Conservation (phyloP, 1,140 invertebrate species). For the Ladona fulva region DNA sequence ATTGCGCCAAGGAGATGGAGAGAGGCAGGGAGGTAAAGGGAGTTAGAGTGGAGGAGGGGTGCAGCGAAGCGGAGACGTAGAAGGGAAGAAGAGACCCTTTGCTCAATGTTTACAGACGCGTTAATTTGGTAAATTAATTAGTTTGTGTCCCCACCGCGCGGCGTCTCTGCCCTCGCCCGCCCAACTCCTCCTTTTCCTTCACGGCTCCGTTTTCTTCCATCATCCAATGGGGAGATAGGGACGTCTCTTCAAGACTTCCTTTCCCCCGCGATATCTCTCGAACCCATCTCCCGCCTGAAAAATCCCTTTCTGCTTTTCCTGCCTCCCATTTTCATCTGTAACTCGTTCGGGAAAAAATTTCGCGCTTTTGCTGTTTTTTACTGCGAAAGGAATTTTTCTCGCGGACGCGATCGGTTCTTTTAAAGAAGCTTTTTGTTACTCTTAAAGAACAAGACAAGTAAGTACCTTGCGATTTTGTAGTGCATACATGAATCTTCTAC, state of each 20-base stretch:
- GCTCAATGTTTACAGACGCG: constrained; percentile 14
- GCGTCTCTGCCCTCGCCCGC: neutral
- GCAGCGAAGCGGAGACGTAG: neutral
- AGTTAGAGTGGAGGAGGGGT: neutral
- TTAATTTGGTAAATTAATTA: constrained; percentile 21
- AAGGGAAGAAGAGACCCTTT: neutral
- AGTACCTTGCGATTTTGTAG: no score
- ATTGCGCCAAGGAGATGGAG: neutral
- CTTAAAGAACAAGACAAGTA: no score
- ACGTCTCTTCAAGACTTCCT: neutral
- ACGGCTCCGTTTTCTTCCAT: neutral
- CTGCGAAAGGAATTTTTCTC: no score
- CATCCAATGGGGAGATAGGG: neutral
- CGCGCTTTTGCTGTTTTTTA: no score
- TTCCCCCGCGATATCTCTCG: neutral
- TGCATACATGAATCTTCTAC: no score
- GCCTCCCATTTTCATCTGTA: neutral
- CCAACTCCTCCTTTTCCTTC: neutral
- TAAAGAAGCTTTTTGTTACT: no score
- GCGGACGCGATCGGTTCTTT: no score
- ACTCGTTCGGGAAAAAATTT: neutral
- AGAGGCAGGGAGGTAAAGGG: no score
- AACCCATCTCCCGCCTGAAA: neutral
- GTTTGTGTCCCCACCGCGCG: constrained; percentile 15
- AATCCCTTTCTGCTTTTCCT: neutral